phyloP scores from a whole-genome alignment of 2,888 invertebrate species.

The Rhingia campestris region DNA sequence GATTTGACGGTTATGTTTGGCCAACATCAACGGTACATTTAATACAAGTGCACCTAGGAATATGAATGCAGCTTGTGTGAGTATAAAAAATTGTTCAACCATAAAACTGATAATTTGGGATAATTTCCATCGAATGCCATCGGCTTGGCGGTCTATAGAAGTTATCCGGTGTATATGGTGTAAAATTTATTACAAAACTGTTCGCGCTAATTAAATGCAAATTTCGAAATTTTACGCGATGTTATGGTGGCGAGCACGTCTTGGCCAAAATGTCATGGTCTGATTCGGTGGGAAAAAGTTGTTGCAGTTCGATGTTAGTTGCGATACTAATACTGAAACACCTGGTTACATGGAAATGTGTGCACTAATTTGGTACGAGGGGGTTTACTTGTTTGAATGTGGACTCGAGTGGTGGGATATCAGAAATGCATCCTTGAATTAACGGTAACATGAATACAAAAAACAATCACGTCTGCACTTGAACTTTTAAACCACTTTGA shows the following conservation, averaged over 20 bases:
- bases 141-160: not conserved
- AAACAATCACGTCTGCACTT: no score
- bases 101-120: slow-evolving; percentile 55
- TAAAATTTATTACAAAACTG: slow-evolving; percentile 8
- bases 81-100: slow-evolving; percentile 36
- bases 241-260: not conserved
- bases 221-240: slow-evolving; percentile 19
- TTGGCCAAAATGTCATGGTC: slow-evolving; percentile 18
- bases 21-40: not conserved
- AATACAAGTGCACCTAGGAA: slow-evolving; percentile 6
- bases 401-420: no score
- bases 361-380: no score
- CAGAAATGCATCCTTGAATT: no score
- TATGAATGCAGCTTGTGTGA: not conserved
- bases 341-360: not conserved
- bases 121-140: slow-evolving; percentile 19
- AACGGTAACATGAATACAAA: no score
- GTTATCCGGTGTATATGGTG: slow-evolving; percentile 1
- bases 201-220: slow-evolving; percentile 22
- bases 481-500: no score
- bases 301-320: not conserved
- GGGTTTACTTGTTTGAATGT: no score
- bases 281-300: slow-evolving; percentile 12
- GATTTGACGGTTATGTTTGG: not conserved
- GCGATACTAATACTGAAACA: not conserved